These are phyloP conservation scores for Drosophila parvula DNA, from an alignment of 1,140 invertebrate genomes.

Conservation along the genomic window DNA sequence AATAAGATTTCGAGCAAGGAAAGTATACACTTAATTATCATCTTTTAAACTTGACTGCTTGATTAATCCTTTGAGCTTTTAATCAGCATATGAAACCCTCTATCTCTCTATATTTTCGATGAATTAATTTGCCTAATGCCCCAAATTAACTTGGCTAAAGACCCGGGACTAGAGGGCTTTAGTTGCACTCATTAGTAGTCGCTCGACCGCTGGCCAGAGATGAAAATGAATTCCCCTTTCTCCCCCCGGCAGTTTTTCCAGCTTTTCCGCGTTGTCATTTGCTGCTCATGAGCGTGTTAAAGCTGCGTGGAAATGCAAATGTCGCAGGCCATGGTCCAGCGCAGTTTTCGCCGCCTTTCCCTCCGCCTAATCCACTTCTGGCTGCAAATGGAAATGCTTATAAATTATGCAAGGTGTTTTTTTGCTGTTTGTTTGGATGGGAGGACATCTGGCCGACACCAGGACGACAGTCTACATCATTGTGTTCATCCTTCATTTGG, in stretches of 20 bases:
- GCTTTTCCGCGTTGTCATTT: constrained; percentile 39
- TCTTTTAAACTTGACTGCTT: neutral
- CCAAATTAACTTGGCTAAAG: constrained; percentile 19
- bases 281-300: constrained; percentile 66
- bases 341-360: constrained; percentile 11
- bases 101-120: neutral
- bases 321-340: constrained; percentile 35
- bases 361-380: constrained; percentile 16
- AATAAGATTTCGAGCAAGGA: too few species aligned
- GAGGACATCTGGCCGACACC: constrained; percentile 4
- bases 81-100: neutral
- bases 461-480: constrained; percentile 18
- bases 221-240: constrained; percentile 29
- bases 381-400: constrained; percentile 50
- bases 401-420: constrained; percentile 72
- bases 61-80: constrained; percentile 4
- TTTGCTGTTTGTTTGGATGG: constrained; percentile 32
- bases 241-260: neutral
- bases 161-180: constrained; percentile 3
- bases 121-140: constrained; percentile 37
- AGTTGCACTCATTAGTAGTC: constrained; percentile 46
- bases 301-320: constrained; percentile 73
- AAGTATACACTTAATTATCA: neutral
- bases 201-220: constrained; percentile 39
- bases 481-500: constrained; percentile 46